Conservation (phyloP, 2,113 vertebrate species). For the Meleagris gallopavo region DNA sequence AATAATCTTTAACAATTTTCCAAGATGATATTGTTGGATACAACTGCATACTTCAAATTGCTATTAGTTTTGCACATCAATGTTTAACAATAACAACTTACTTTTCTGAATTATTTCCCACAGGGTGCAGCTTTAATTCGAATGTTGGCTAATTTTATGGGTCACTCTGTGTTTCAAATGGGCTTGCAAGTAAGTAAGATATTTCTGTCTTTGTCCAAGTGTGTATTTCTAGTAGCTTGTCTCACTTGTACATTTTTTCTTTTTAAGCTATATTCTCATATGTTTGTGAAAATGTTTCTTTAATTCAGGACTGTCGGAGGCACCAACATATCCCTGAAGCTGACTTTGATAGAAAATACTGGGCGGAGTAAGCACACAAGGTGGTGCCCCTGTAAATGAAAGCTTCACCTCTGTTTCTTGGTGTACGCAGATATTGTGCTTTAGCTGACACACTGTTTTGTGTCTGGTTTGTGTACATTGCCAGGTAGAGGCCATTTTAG, state of each 20-base stretch:
- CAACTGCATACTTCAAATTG: background rate
- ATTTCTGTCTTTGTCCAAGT: conserved; percentile 28
- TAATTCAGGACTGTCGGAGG: background rate
- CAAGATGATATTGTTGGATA: background rate
- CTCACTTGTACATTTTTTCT: background rate
- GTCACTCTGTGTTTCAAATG: conserved; percentile 91
- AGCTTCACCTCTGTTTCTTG: background rate
- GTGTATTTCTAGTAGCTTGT: background rate
- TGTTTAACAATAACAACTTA: background rate
- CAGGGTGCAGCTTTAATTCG: conserved; percentile 97
- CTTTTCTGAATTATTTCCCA: conserved; percentile 44
- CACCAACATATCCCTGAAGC: background rate
- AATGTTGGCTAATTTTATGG: conserved; percentile 99
- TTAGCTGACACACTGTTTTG: background rate
- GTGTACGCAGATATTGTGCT: background rate
- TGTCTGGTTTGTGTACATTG: background rate
- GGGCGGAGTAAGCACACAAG: background rate
- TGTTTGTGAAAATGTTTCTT: background rate
- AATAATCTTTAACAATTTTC: background rate
- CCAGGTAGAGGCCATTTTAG: background rate
- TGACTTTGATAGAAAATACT: conserved; percentile 3
- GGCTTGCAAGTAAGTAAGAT: conserved; percentile 92
- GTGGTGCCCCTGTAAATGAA: background rate
- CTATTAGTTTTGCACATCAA: background rate
- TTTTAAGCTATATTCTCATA: background rate